Base-by-base conservation (phyloP, 2,888 invertebrate genomes). In the Lepidochitona cinerea region DNA sequence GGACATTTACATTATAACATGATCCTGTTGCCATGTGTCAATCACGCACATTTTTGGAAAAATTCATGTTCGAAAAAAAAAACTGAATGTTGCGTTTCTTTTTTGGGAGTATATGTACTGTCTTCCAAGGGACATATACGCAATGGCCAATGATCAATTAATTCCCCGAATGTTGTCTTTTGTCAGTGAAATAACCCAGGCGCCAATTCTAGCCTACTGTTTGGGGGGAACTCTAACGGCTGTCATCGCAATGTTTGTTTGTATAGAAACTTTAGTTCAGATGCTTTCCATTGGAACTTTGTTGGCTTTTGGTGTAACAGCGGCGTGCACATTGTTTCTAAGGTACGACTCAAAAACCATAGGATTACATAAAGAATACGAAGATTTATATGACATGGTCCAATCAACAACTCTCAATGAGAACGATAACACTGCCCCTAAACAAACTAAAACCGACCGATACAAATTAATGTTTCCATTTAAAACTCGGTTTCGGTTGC, bases 261-360 rank as follows among this genome's bases (percentile, higher is more conserved):
- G 80, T 36, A 78, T 85, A 29, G 82, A 85, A 68, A 75, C 83
- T 37, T 70, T 87, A 35, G 77, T 89, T 5, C 82, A 87, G 41
- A 84, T 88, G 76, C 79, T 86, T 68, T 85, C 88, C n/a, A 82
- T 87, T 9, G 86, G 87, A 0, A 86, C 87, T 0, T 76, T 88
- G 32, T 72, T 87, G 54, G 81, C 87, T 12, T 87, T 85, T 75
- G 79, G 84, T 6, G 68, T 84, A 29, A 84, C 85, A 32, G 83
- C 86, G 5, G 73, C 86, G 3, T 84, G 85, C 73, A 84, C 88
- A 37, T 77, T 89, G 12, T 82, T 85, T 68, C 79, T 84, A 49
- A 80, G 86, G 0, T 87, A 85, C 71, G 85, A 86, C 49, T 73
- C 81, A 0, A 78, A 73, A 26, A 73, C 75, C 18, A 78, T 87